Conservation (phyloP, 2,113 vertebrate species). For the Rhinoderma darwinii region DNA sequence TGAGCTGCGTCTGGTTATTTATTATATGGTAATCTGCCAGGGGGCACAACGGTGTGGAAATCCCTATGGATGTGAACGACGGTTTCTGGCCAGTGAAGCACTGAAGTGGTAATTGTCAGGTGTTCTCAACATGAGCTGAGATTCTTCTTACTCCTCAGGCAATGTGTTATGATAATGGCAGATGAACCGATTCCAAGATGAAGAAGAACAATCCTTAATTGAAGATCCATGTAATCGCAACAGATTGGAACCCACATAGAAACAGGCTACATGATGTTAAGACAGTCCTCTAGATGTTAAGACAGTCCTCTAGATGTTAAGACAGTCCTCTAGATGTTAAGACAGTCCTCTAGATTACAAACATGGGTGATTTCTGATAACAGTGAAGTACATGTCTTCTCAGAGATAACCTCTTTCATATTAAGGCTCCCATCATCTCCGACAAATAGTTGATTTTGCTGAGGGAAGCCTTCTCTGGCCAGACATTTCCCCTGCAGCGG, state of each 20-base stretch:
- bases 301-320: neutral
- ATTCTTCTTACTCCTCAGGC: neutral
- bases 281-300: neutral
- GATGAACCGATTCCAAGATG: conserved; percentile 8
- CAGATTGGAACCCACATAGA: too few relatives aligned
- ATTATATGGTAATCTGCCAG: neutral
- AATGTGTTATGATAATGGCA: neutral
- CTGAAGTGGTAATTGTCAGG: neutral
- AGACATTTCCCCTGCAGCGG: too few relatives aligned
- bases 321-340: neutral
- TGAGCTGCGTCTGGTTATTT: neutral
- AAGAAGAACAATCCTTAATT: neutral
- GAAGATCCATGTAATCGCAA: neutral
- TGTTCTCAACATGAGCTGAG: neutral
- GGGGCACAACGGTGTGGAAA: conserved; percentile 9
- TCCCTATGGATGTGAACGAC: neutral
- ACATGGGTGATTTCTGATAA: neutral
- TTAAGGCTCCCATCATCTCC: too few relatives aligned
- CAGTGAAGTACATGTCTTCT: too few relatives aligned
- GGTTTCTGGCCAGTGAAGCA: conserved; percentile 12
- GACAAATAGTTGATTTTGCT: too few relatives aligned
- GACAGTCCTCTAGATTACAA: neutral
- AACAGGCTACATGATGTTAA: neutral
- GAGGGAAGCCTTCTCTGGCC: too few relatives aligned
- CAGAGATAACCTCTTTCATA: too few relatives aligned